Evolutionary conservation across 1,140 invertebrate species (phyloP).

Genomic region (Tetramorium parvispinum): DNA sequence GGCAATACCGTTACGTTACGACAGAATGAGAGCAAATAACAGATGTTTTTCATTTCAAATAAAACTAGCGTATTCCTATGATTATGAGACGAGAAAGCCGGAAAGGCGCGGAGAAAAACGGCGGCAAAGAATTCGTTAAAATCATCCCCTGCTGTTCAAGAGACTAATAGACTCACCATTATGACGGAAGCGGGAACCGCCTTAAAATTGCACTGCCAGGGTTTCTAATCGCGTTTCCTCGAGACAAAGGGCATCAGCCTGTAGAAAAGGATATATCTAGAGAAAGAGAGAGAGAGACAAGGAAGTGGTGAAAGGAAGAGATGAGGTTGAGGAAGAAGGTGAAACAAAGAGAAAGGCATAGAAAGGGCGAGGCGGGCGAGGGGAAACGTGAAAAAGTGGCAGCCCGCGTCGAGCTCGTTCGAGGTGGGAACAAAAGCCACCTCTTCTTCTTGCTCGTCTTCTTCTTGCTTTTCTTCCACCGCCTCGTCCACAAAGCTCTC

Average conservation of each 20-base stretch:
- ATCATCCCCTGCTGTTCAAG: constrained; percentile 68
- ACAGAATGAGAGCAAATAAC: background rate
- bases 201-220: constrained; percentile 72
- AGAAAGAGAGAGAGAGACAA: background rate
- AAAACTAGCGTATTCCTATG: background rate
- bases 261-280: background rate
- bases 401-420: constrained; percentile 50
- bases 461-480: constrained; percentile 28
- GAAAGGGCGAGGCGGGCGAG: background rate
- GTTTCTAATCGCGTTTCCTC: constrained; percentile 75
- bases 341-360: constrained; percentile 49
- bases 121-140: constrained; percentile 71
- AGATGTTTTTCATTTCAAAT: constrained; percentile 11
- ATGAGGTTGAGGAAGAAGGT: constrained; percentile 23
- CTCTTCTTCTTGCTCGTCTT: constrained; percentile 54
- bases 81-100: constrained; percentile 11
- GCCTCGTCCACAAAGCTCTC: constrained; percentile 26
- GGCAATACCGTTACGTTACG: background rate
- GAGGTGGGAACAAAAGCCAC: constrained; percentile 75
- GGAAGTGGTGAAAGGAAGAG: constrained; percentile 48
- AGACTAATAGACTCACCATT: constrained; percentile 76
- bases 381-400: constrained; percentile 72
- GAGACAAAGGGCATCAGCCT: constrained; percentile 61
- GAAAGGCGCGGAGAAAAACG: constrained; percentile 53
- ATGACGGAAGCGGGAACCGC: constrained; percentile 77